Evolutionary conservation across 2,888 invertebrate species (phyloP), one percentile per base, ranked within the genome.

Genomic region (Stenichneumon culpator): DNA sequence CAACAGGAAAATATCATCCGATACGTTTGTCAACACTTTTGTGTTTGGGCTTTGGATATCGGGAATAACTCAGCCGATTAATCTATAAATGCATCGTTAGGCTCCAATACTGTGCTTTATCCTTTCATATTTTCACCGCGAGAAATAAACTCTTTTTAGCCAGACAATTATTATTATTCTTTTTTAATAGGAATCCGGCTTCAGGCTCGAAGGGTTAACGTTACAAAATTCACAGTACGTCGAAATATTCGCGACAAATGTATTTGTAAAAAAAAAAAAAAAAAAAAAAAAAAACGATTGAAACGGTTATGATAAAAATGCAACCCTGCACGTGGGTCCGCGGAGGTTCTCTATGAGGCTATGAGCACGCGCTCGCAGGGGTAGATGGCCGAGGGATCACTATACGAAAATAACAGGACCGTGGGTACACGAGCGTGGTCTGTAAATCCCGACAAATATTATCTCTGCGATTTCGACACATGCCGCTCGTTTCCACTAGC

Each of bases 361-460:
- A 19, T 16, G 68, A 60, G 52, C 57, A 67, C 73, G 57, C 63
- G 63, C 65, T 11, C 69, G 3, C 3, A 47, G 14, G 69, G 65
- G 39, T 77, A 44, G 28, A 77, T 5, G 47, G 25, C 60, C 22
- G 77, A 77, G 78, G 78, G 83, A 81, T 87, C 81, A 84, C 84
- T 87, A 87, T 89, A 89, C 87, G 90, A 90, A 90, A 91, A 91
- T 90, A 91, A 88, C 87, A 83, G 86, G 79, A 82, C 86, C 87
- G 54, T 54, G 63, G 54, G 47, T 78, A 47, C 50, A 16, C 68
- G 50, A 63, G 82, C 87, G 87, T 88, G 89, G 87, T 28, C 87
- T 88, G 87, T 87, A 91, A 90, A 91, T 91, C 91, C 87, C 84
- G 86, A 87, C 90, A 91, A 91, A 91, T 91, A 91, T 91, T 91